Percentiles rank a stretch among this genome's conserved stretches.
Evolutionary conservation across 1,140 invertebrate species (phyloP).

Genomic region (Drosophila equinoxialis): DNA sequence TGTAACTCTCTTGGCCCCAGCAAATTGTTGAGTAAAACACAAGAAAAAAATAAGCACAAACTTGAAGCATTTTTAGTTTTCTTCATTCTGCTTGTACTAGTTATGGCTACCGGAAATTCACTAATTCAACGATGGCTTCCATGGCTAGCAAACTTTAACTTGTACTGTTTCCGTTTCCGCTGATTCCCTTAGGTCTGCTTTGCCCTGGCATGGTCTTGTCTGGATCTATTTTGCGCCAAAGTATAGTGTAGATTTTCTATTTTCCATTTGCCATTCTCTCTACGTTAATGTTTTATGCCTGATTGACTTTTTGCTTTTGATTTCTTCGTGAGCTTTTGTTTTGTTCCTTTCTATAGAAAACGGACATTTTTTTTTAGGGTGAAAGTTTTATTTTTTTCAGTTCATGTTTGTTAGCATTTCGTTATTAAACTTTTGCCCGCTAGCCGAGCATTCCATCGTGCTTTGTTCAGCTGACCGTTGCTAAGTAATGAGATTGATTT

Average conservation of each 20-base stretch:
- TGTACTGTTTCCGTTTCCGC: slow-evolving; percentile 54
- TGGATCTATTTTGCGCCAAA: not conserved
- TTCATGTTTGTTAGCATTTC: slow-evolving; percentile 71
- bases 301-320: slow-evolving; percentile 77
- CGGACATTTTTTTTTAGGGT: slow-evolving; percentile 42
- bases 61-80: slow-evolving; percentile 61
- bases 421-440: slow-evolving; percentile 67
- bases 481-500: slow-evolving; percentile 79
- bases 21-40: slow-evolving; percentile 36
- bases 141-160: slow-evolving; percentile 62
- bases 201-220: not conserved
- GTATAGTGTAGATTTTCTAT: slow-evolving; percentile 28
- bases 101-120: slow-evolving; percentile 64
- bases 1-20: slow-evolving; percentile 12
- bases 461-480: slow-evolving; percentile 63
- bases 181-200: not conserved
- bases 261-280: slow-evolving; percentile 28
- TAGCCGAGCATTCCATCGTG: slow-evolving; percentile 23
- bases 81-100: slow-evolving; percentile 1
- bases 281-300: slow-evolving; percentile 75
- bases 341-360: slow-evolving; percentile 52
- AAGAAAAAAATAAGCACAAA: slow-evolving; percentile 37
- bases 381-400: slow-evolving; percentile 63
- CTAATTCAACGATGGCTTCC: slow-evolving; percentile 70
- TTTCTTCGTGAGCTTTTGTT: slow-evolving; percentile 61